These are phyloP conservation scores for Pseudocheirus occidentalis DNA, from an alignment of 2,797 vertebrate genomes.

Conservation along the genomic window DNA sequence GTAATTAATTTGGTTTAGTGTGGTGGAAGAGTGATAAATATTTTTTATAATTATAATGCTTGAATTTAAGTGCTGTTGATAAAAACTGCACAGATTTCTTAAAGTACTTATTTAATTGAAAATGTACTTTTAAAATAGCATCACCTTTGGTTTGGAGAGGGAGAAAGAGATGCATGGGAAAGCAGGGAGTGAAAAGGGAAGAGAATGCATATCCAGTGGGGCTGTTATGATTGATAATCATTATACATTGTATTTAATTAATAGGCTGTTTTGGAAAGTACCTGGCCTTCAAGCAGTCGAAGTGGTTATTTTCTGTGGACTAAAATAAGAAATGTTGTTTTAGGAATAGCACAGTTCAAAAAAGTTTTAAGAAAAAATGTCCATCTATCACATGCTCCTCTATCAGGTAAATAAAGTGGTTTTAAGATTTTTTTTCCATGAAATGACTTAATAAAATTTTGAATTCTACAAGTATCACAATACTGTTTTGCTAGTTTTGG, in stretches of 20 bases:
- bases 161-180: neutral
- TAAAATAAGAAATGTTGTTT: slow-evolving; percentile 95
- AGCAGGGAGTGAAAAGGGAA: neutral
- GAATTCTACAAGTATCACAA: slow-evolving; percentile 48
- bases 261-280: slow-evolving; percentile 98
- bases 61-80: slow-evolving; percentile 47
- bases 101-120: slow-evolving; percentile 52
- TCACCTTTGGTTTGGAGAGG: neutral
- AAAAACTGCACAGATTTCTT: neutral
- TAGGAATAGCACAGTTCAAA: slow-evolving; percentile 95
- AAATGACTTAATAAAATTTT: slow-evolving; percentile 38
- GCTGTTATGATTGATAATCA: neutral
- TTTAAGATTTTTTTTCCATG: slow-evolving; percentile 53
- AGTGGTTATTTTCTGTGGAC: slow-evolving; percentile 98
- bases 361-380: slow-evolving; percentile 90
- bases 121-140: slow-evolving; percentile 37
- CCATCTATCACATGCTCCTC: slow-evolving; percentile 86
- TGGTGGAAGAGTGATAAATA: neutral
- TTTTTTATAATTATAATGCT: slow-evolving; percentile 30
- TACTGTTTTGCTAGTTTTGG: slow-evolving; percentile 51
- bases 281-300: slow-evolving; percentile 97
- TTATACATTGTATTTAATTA: slow-evolving; percentile 71
- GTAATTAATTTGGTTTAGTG: slow-evolving; percentile 80
- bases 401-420: slow-evolving; percentile 88
- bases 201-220: neutral